Conservation (phyloP, 1,140 invertebrate species). For the Ooceraea biroi region DNA sequence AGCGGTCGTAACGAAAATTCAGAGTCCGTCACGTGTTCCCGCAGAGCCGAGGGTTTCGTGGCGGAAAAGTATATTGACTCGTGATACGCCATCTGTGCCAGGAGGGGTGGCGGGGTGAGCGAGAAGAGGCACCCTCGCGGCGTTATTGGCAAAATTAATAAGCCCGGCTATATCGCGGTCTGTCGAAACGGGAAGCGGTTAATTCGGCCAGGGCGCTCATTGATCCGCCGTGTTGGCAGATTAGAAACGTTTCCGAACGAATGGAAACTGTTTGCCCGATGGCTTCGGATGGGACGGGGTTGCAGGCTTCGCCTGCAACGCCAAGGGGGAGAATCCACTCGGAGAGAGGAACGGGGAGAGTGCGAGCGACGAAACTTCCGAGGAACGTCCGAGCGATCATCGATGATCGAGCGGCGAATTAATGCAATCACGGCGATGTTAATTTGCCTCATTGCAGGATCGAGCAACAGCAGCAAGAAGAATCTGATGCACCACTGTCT, state of each 20-base stretch:
- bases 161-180: constrained; percentile 72
- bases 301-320: not conserved
- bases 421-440: too few relatives aligned
- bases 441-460: too few relatives aligned
- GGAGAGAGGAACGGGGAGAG: too few relatives aligned
- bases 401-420: too few relatives aligned
- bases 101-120: too few relatives aligned
- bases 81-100: constrained; percentile 82
- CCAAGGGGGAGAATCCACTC: not conserved
- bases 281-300: constrained; percentile 11
- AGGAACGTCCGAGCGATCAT: constrained; percentile 9
- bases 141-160: constrained; percentile 84
- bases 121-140: constrained; percentile 69
- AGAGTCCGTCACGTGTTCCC: constrained; percentile 68
- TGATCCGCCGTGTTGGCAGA: constrained; percentile 65
- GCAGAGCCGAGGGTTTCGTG: constrained; percentile 62
- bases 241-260: constrained; percentile 76
- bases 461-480: too few relatives aligned
- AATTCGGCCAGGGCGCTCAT: constrained; percentile 75
- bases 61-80: constrained; percentile 83
- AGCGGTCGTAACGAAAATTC: constrained; percentile 67
- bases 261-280: constrained; percentile 74
- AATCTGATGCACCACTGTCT: too few relatives aligned
- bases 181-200: constrained; percentile 78
- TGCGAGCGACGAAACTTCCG: too few relatives aligned